Conservation (phyloP, 2,113 vertebrate genomes). For the cattle (Bos taurus) region ARS-UCD2.0 NC_037345.1:26658001-26658500, state of each 20-base stretch:
- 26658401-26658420: not conserved
- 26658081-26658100: not conserved
- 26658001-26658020: not conserved
- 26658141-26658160: not conserved
- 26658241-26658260: not conserved
- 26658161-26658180: not conserved
- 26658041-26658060: not conserved
- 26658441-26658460: not conserved
- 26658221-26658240: not conserved
- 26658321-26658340: conserved; percentile 4
- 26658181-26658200: not conserved
- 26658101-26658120: not conserved
- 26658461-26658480: not conserved
- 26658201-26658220: not conserved
- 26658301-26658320: conserved; percentile 39
- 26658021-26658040: not conserved
- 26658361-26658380: conserved; percentile 21
- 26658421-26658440: not conserved
- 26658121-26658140: not conserved
- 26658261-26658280: not conserved
- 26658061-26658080: not conserved
- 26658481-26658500: not conserved
- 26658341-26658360: conserved; percentile 37
- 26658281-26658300: conserved; percentile 31
- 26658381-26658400: conserved; percentile 35